Conservation (phyloP, 2,113 vertebrate genomes). For the Petroica traversi region DNA sequence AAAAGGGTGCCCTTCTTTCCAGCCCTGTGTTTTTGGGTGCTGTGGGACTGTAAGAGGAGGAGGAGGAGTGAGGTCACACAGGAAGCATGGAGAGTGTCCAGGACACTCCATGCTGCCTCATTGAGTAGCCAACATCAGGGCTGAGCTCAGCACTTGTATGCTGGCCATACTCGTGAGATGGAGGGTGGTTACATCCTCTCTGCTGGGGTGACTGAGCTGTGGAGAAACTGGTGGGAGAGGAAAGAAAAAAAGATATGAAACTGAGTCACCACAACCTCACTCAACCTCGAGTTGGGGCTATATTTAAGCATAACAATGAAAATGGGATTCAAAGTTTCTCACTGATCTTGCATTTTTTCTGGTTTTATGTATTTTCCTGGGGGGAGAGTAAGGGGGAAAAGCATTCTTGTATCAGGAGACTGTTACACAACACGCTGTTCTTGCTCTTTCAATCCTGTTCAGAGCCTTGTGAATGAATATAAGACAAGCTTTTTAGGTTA, state of each 20-base stretch:
- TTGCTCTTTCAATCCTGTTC: background rate
- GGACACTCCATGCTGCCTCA: background rate
- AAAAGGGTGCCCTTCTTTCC: background rate
- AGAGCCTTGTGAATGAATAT: background rate
- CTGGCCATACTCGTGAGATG: background rate
- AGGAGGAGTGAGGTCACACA: background rate
- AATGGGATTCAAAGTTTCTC: background rate
- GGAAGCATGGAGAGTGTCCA: accelerated
- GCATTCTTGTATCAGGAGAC: background rate
- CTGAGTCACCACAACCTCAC: background rate
- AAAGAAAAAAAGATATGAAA: background rate
- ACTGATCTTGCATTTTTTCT: background rate
- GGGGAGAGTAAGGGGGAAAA: background rate
- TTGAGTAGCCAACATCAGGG: accelerated
- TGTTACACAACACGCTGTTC: background rate
- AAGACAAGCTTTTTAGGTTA: background rate
- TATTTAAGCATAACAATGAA: background rate
- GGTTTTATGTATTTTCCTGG: background rate
- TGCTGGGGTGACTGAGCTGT: background rate
- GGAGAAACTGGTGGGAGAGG: background rate
- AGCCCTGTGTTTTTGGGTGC: background rate
- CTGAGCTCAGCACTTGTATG: background rate
- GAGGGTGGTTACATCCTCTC: background rate
- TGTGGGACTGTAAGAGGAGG: background rate
- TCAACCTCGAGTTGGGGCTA: background rate